These are phyloP conservation scores for Pogonophryne albipinna DNA, from an alignment of 2,797 vertebrate species.

Conservation along the genomic window DNA sequence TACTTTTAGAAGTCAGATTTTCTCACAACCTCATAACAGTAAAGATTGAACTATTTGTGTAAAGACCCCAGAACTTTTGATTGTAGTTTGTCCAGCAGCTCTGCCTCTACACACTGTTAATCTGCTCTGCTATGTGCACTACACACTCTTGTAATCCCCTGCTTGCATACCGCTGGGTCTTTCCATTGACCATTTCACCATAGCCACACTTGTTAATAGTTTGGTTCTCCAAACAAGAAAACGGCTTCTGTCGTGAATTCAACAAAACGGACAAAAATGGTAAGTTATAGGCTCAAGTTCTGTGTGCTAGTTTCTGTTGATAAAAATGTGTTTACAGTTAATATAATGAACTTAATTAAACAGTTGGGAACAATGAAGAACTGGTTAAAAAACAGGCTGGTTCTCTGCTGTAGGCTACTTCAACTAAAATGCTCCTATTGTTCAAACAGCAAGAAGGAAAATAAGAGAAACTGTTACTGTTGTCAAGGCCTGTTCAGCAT, in stretches of 20 bases:
- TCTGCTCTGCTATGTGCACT: constrained; percentile 81
- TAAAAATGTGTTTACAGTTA: constrained; percentile 7
- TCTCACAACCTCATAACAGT: constrained; percentile 42
- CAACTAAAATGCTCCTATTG: background rate
- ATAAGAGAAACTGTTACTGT: background rate
- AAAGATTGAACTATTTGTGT: constrained; percentile 40
- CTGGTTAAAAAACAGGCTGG: background rate
- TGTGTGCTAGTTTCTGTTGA: constrained; percentile 9
- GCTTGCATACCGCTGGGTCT: constrained; percentile 77
- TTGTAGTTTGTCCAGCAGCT: constrained; percentile 58
- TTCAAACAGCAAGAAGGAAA: constrained; percentile 24
- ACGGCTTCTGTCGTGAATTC: constrained; percentile 30
- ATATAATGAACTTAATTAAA: constrained; percentile 8
- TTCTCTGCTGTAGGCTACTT: background rate
- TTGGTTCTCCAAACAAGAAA: constrained; percentile 42
- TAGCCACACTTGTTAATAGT: constrained; percentile 52
- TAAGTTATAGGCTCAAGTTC: constrained; percentile 48
- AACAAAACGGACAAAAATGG: constrained; percentile 38
- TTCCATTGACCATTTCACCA: constrained; percentile 72
- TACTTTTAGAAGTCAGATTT: constrained; percentile 59
- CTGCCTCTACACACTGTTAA: constrained; percentile 75
- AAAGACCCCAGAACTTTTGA: constrained; percentile 41
- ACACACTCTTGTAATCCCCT: constrained; percentile 78
- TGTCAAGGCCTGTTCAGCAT: background rate
- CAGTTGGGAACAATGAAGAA: background rate